Percentiles rank a stretch among this genome's conserved stretches.
These are phyloP conservation scores for Galemys pyrenaicus DNA, from an alignment of 2,113 vertebrate species.

Conservation along the genomic window DNA sequence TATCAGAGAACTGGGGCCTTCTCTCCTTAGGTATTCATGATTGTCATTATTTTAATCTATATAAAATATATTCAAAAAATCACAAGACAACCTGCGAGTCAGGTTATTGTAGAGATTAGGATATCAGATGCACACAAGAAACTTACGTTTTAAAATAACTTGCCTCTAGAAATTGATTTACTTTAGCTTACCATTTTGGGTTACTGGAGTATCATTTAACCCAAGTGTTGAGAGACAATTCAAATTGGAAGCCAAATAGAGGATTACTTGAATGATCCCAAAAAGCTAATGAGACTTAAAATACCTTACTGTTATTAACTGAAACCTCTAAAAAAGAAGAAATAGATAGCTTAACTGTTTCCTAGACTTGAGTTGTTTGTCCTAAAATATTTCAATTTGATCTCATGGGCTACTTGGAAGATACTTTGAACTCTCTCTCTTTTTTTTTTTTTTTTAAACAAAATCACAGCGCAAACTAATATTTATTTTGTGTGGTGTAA, in stretches of 20 bases:
- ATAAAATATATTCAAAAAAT: neutral
- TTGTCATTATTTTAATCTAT: conserved; percentile 32
- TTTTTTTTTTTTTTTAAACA: neutral
- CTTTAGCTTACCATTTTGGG: neutral
- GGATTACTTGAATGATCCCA: neutral
- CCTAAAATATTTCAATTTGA: conserved; percentile 44
- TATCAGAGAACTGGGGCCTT: neutral
- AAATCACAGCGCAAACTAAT: conserved; percentile 47
- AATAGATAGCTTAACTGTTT: conserved; percentile 3
- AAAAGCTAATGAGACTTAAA: conserved; percentile 19
- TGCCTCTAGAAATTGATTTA: neutral
- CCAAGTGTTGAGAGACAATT: neutral
- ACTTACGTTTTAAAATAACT: neutral
- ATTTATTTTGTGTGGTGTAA: conserved; percentile 49
- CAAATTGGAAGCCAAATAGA: neutral
- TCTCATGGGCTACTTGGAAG: conserved; percentile 61
- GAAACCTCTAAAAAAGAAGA: neutral
- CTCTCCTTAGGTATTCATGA: neutral
- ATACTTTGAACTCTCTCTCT: neutral
- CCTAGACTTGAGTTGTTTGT: conserved; percentile 21
- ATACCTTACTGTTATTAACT: conserved; percentile 21
- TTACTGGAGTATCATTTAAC: neutral
- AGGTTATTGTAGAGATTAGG: neutral
- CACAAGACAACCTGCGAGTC: neutral
- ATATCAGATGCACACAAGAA: neutral